Percentiles rank a stretch among this genome's conserved stretches.
Conservation (phyloP, 2,113 vertebrate species). For the Toxostoma redivivum region DNA sequence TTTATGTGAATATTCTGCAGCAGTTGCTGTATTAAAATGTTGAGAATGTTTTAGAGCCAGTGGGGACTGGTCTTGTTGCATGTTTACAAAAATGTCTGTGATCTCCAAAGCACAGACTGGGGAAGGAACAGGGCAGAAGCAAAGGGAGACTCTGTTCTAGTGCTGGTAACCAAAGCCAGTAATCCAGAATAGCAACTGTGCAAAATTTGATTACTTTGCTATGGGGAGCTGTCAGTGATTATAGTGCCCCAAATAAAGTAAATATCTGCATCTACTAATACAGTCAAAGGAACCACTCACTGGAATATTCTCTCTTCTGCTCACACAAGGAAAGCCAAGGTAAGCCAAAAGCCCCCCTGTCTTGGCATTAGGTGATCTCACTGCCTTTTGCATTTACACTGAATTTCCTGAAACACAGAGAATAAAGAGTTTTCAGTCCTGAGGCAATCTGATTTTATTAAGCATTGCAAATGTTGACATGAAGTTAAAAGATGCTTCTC, state of each 20-base stretch:
- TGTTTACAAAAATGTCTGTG: not conserved
- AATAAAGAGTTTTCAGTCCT: not conserved
- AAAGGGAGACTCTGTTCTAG: not conserved
- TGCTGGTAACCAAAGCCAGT: not conserved
- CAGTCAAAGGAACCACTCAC: not conserved
- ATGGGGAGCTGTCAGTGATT: not conserved
- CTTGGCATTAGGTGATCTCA: not conserved
- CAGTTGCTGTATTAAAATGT: not conserved
- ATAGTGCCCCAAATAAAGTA: not conserved
- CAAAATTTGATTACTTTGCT: not conserved
- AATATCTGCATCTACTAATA: not conserved
- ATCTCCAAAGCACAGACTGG: not conserved
- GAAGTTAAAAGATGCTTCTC: not conserved
- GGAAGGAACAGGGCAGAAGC: not conserved
- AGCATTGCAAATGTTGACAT: not conserved
- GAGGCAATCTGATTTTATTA: not conserved
- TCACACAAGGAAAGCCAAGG: not conserved
- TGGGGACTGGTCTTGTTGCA: not conserved
- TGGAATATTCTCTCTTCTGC: not conserved
- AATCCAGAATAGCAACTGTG: not conserved
- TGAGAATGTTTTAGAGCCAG: not conserved
- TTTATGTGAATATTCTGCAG: not conserved
- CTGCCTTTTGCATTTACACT: not conserved
- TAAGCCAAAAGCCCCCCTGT: not conserved
- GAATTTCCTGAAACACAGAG: not conserved